Conservation (phyloP, 2,888 invertebrate species). For the Machimus rusticus region DNA sequence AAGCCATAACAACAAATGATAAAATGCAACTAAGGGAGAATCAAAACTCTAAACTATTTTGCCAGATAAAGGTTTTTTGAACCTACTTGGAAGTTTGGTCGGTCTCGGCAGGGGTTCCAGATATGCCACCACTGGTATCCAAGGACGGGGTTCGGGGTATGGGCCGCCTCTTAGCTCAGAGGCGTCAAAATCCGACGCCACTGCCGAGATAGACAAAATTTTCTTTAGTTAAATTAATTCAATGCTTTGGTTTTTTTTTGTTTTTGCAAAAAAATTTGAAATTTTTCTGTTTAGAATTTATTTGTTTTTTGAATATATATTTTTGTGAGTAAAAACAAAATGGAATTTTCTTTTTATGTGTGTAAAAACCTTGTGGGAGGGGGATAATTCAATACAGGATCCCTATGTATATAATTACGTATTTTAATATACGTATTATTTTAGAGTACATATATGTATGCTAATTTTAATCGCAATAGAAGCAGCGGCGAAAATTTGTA, state of each 20-base stretch:
- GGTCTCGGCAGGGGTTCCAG: slow-evolving; percentile 63
- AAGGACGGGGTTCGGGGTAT: slow-evolving; percentile 55
- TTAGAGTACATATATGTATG: no score
- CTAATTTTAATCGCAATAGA: no score
- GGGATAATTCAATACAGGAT: neutral
- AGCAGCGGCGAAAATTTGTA: no score
- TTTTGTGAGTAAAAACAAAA: neutral
- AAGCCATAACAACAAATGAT: slow-evolving; percentile 23
- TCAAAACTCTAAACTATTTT: slow-evolving; percentile 14
- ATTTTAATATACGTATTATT: no score
- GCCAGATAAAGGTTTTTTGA: slow-evolving; percentile 1
- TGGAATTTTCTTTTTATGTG: neutral
- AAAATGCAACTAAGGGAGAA: slow-evolving; percentile 33
- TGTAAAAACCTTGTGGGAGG: neutral
- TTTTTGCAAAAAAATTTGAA: neutral
- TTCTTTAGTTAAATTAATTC: slow-evolving; percentile 26
- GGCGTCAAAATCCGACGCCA: slow-evolving; percentile 58
- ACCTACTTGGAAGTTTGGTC: slow-evolving; percentile 63
- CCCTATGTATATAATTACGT: no score
- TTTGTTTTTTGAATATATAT: neutral
- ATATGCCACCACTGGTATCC: slow-evolving; percentile 62
- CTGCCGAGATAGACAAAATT: slow-evolving; percentile 54
- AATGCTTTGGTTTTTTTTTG: neutral
- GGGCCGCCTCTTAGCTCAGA: slow-evolving; percentile 55
- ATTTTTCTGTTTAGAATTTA: neutral